Evolutionary conservation across 2,888 invertebrate genomes (phyloP).

Genomic region (Lasioglossum morio): DNA sequence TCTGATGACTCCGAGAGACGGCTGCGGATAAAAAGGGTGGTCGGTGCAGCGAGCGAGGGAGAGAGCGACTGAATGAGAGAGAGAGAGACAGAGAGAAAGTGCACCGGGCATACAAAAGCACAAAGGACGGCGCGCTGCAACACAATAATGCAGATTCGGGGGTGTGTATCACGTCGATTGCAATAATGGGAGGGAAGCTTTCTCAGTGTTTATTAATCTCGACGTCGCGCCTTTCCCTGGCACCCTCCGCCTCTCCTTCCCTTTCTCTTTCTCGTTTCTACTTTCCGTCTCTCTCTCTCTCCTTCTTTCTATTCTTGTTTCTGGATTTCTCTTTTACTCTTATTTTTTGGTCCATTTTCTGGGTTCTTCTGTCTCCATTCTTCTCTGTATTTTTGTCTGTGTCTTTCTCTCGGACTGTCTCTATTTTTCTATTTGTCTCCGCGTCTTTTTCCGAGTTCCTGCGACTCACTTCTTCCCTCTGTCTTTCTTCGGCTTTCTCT

Average conservation of each 20-base stretch:
- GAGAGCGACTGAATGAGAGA: background rate
- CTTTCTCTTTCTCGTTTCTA: too few relatives aligned
- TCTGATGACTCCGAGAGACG: constrained; percentile 52
- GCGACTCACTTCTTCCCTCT: background rate
- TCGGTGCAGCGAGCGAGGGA: background rate
- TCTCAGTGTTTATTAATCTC: constrained; percentile 51
- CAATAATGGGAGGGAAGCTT: constrained; percentile 55
- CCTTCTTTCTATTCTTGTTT: background rate
- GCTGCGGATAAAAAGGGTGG: constrained; percentile 31
- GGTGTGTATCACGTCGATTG: constrained; percentile 44
- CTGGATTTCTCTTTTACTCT: background rate
- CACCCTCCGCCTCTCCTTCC: constrained; percentile 6
- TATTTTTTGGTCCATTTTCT: too few relatives aligned
- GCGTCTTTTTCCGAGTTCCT: background rate
- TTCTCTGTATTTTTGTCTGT: background rate
- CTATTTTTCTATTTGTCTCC: background rate
- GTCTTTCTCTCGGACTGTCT: background rate
- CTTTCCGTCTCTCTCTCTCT: background rate
- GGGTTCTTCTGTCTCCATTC: background rate
- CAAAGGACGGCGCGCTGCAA: constrained; percentile 13
- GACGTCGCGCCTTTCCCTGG: constrained; percentile 11
- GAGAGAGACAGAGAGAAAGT: background rate
- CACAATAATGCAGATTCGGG: constrained; percentile 55
- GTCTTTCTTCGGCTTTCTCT: background rate
- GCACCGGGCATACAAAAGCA: constrained; percentile 24